Base-by-base conservation (phyloP, 23 tunicate species). In the Corella eumyota region DNA sequence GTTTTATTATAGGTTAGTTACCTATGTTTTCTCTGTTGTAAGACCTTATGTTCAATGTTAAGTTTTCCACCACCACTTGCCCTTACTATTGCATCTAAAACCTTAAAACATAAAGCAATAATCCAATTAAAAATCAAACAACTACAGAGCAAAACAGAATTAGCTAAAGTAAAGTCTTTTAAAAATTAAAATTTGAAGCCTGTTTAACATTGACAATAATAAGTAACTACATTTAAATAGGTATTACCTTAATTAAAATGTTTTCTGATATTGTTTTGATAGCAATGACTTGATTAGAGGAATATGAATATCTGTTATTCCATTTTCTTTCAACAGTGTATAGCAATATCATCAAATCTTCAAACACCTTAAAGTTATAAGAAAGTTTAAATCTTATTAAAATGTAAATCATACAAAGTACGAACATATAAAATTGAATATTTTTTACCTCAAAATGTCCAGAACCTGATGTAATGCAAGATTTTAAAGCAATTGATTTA, bases 381-480 rank as follows among this genome's bases (percentile, higher is more conserved):
- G 58, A 17, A 53, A 53, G 21, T 25, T 59, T 25, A 25, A 29
- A 6, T 59, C 19, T 6, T 59, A 40, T 9, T 9, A 40, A 40
- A 40, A 40, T 15, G 48, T 40, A 40, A 9, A 9, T 40, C 15
- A 11, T 9, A 9, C 48, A 40, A 40, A 40, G n/a, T n/a, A n/a
- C n/a, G n/a, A n/a, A n/a, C n/a, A n/a, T n/a, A n/a, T n/a, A n/a
- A n/a, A n/a, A n/a, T n/a, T n/a, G n/a, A n/a, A n/a, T n/a, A n/a
- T n/a, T n/a, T n/a, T n/a, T 25, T 44, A 76, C 95, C 71, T 86
- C 85, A 50, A 86, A 86, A 61, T 77, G 95, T 31, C 80, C 95
- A 19, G 83, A 33, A 0, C 85, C 95, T 17, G 95, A 65, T 30
- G 67, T 86, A n/a, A 47, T 47, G 65, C 95, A 86, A 0, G 83